A percentile compares a stretch with the other conserved stretches of the same genome.
Evolutionary conservation across 2,113 vertebrate genomes (phyloP).

Genomic region (Dasypus novemcinctus): DNA sequence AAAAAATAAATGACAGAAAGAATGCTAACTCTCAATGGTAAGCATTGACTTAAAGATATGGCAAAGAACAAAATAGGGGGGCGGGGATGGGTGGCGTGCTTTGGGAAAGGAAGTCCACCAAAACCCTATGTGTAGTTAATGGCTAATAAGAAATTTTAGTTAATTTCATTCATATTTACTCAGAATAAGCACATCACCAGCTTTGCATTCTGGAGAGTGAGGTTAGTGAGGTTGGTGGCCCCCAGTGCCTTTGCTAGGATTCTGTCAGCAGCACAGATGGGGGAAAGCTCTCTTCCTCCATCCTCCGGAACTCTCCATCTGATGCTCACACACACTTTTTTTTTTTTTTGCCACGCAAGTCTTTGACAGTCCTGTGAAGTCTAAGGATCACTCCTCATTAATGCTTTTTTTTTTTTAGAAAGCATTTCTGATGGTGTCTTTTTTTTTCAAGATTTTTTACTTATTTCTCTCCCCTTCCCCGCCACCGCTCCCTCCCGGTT

Average conservation of each 20-base stretch:
- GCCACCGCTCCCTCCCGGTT: too few species aligned
- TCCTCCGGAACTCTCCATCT: not conserved
- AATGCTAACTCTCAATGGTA: not conserved
- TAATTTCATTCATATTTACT: not conserved
- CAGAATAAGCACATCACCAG: not conserved
- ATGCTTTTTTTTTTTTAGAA: too few species aligned
- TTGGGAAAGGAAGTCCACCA: not conserved
- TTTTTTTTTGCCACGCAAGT: rapidly evolving
- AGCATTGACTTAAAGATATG: not conserved
- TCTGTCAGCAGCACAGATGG: not conserved
- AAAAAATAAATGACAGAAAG: not conserved
- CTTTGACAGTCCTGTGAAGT: not conserved
- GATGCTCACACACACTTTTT: not conserved
- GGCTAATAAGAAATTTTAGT: not conserved
- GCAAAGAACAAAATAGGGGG: not conserved
- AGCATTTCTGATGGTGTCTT: too few species aligned
- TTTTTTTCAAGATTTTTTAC: too few species aligned
- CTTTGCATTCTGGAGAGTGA: not conserved
- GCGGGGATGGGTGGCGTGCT: not conserved
- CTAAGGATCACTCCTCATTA: not conserved
- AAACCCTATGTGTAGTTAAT: not conserved
- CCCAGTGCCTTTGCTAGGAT: not conserved
- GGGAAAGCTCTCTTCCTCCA: not conserved
- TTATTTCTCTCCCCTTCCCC: too few species aligned
- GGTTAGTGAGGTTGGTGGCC: not conserved